Percentiles rank a stretch among this genome's conserved stretches.
These are phyloP conservation scores for Clitarchus hookeri DNA, from an alignment of 2,888 invertebrate genomes.

Conservation along the genomic window DNA sequence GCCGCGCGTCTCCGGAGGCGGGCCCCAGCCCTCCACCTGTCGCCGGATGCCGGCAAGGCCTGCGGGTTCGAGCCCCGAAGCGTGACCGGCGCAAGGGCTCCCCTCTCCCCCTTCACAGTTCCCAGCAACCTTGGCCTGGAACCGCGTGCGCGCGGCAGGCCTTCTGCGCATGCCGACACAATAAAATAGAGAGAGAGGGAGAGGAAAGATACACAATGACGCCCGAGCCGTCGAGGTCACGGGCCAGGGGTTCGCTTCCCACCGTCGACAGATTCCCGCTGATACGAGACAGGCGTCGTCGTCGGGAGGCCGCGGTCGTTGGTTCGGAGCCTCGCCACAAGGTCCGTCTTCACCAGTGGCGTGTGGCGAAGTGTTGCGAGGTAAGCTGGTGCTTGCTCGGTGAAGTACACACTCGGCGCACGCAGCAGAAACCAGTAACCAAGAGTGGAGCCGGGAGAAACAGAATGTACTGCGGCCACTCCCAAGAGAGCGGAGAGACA, in stretches of 20 bases:
- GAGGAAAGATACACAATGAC: neutral
- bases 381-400: no score
- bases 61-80: slow-evolving; percentile 8
- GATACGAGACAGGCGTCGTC: neutral
- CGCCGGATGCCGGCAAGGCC: slow-evolving; percentile 8
- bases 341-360: no score
- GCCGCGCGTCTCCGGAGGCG: neutral
- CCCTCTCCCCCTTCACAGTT: neutral
- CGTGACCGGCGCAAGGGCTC: neutral
- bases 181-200: neutral
- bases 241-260: neutral
- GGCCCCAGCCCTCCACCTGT: neutral
- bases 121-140: neutral
- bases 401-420: no score
- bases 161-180: no score
- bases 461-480: no score
- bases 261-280: neutral
- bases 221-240: neutral
- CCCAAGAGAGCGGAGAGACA: no score
- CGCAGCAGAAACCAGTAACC: no score
- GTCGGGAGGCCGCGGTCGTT: no score
- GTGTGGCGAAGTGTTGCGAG: no score
- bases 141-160: neutral
- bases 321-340: no score
- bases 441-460: no score